A percentile compares a stretch with the other conserved stretches of the same genome.
Evolutionary conservation across 1,140 invertebrate species (phyloP).

Genomic region (Lepidurus packardi): DNA sequence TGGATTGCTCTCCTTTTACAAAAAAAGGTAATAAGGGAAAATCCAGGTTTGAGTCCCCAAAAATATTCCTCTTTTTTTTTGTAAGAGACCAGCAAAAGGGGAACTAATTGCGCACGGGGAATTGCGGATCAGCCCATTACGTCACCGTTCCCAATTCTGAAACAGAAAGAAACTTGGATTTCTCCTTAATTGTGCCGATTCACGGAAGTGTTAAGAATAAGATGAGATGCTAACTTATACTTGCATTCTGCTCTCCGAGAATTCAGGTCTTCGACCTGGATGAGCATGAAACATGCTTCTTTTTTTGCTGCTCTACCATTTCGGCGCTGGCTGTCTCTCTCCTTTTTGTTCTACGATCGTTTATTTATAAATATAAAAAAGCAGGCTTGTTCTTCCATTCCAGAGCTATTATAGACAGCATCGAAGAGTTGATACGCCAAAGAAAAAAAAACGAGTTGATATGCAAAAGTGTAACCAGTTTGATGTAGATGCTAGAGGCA

Average conservation of each 20-base stretch:
- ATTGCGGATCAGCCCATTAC: neutral
- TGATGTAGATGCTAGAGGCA: neutral
- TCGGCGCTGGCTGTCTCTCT: neutral
- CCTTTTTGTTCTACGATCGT: neutral
- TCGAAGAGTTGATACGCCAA: neutral
- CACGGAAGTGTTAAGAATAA: slow-evolving; percentile 13
- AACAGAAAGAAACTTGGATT: neutral
- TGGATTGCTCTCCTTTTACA: neutral
- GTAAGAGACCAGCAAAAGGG: neutral
- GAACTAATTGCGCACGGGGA: neutral
- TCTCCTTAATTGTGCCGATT: slow-evolving; percentile 1
- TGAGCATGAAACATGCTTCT: neutral
- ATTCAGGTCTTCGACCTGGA: slow-evolving; percentile 16
- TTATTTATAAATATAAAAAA: neutral
- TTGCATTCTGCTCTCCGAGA: neutral
- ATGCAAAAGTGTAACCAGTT: slow-evolving; percentile 19
- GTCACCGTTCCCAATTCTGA: neutral
- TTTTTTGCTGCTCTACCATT: no score
- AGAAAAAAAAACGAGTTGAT: neutral
- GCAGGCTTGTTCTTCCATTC: neutral
- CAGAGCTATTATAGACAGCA: slow-evolving; percentile 16
- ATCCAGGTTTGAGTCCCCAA: neutral
- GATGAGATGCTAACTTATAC: neutral
- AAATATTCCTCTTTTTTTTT: slow-evolving; percentile 2
- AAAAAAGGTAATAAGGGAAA: neutral